phyloP scores from a whole-genome alignment of 2,888 invertebrate species.

The Gonocerus acuteangulatus region DNA sequence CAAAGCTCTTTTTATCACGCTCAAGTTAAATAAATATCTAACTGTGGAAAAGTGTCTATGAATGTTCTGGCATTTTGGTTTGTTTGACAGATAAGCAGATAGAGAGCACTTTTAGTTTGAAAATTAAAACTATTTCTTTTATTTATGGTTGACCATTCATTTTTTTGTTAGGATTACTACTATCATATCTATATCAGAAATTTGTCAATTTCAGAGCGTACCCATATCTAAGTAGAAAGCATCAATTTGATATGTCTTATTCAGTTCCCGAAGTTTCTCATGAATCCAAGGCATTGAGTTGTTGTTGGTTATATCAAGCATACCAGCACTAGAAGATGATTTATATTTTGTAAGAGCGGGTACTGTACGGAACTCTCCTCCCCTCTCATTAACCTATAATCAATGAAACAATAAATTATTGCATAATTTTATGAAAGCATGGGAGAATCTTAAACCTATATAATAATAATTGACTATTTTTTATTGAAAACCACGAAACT shows the following conservation, averaged over 20 bases:
- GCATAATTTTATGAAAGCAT: not conserved
- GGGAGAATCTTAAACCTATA: not conserved
- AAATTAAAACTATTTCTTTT: no score
- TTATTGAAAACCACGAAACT: not conserved
- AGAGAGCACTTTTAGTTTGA: no score
- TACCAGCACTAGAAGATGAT: constrained; percentile 69
- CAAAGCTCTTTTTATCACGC: no score
- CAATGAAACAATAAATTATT: not conserved
- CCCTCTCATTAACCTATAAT: constrained; percentile 54
- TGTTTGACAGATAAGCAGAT: no score
- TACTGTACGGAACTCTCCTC: constrained; percentile 60
- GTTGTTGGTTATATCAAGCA: constrained; percentile 80
- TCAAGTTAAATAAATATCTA: no score
- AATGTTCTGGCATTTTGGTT: no score
- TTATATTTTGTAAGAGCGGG: constrained; percentile 77
- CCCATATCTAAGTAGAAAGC: constrained; percentile 78
- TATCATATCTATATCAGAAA: no score
- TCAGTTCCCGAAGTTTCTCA: constrained; percentile 61
- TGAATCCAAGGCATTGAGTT: constrained; percentile 72
- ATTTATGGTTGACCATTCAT: no score
- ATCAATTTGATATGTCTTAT: constrained; percentile 68
- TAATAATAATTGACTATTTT: not conserved
- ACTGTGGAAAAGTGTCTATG: no score
- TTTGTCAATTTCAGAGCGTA: constrained; percentile 23
- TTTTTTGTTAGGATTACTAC: no score